Base-by-base conservation (phyloP, 92 coral and sea anemone genomes). In the Nematostella vectensis region DNA sequence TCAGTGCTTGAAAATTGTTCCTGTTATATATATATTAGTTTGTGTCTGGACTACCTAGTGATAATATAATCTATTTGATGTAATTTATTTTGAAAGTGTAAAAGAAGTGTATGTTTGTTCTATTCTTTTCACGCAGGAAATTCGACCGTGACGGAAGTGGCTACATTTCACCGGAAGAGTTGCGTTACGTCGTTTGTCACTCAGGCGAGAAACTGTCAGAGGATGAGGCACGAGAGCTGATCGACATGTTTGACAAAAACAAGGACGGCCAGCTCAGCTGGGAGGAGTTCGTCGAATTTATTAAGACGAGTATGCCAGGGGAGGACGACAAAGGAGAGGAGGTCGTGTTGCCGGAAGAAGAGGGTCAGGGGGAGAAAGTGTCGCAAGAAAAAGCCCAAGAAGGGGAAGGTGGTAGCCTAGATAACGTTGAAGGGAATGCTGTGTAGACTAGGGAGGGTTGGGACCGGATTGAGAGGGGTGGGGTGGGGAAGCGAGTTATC, bases 61-160 rank as follows among this genome's bases (percentile, higher is more conserved):
- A n/a, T n/a, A n/a, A n/a, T n/a, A n/a, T n/a, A n/a, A n/a, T n/a
- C n/a, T n/a, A n/a, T n/a, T n/a, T n/a, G n/a, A n/a, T n/a, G n/a
- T n/a, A n/a, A n/a, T n/a, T n/a, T n/a, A n/a, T n/a, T n/a, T n/a
- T n/a, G n/a, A n/a, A n/a, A n/a, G n/a, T n/a, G n/a, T n/a, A n/a
- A n/a, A n/a, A n/a, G n/a, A n/a, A n/a, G n/a, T n/a, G n/a, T n/a
- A n/a, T n/a, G n/a, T n/a, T n/a, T n/a, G n/a, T n/a, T n/a, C n/a
- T n/a, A n/a, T n/a, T n/a, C n/a, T n/a, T n/a, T n/a, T n/a, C n/a
- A n/a, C 50, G 12, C 75, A 85, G 94, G 71, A 57, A 80, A 31
- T 75, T 85, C 45, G 95, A 85, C 72, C 71, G 83, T 61, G 95
- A 85, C 67, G 87, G 87, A 63, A 85, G 83, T 61, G 95, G 95